Evolutionary conservation across 2,797 vertebrate genomes (phyloP), one percentile per base, ranked within the genome.

Genomic region (Myotis myotis): DNA sequence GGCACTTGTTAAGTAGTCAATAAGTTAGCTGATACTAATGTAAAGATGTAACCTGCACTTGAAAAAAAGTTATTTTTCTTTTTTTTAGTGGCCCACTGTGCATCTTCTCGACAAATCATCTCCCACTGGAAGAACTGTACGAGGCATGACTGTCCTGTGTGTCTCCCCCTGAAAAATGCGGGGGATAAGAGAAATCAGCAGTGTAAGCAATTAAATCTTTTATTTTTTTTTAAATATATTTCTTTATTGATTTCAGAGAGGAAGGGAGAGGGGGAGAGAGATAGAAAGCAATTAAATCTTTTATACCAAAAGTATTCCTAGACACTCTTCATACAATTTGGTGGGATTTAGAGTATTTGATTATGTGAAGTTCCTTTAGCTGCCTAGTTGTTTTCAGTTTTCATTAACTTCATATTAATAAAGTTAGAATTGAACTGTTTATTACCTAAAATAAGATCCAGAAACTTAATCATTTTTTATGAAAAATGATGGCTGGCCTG

Each of bases 81-180:
- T 97, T 88, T 91, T 88, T 74, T 96, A 99, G 99, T 99, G 98
- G 99, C 99, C 87, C 99, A 99, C 97, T 99, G 99, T 80, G 99
- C 99, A 20, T 99, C 99, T 97, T 99, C 99, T 97, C 98, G 99
- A 98, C 99, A 99, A 99, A 99, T 99, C 98, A 99, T 99, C 98
- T 99, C 99, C 41, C 99, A 99, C 98, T 99, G 99, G 99, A 99
- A 99, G 98, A 99, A 99, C 93, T 99, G 99, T 98, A 99, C 99
- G 0, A 98, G 99, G 87, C 99, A 99, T 30, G 99, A 99, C 98
- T 99, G 99, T 98, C 99, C 99, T 84, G 99, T 99, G 16, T 99
- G 99, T 97, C 98, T 99, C 95, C 99, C 99, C 23, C 98, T 99
- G 92, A 99, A 99, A 98, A 99, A 99, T 75, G 99, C 99, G 81